Evolutionary conservation across 2,888 invertebrate species (phyloP), one percentile per base, ranked within the genome.

Genomic region (Lepidonotus clava): DNA sequence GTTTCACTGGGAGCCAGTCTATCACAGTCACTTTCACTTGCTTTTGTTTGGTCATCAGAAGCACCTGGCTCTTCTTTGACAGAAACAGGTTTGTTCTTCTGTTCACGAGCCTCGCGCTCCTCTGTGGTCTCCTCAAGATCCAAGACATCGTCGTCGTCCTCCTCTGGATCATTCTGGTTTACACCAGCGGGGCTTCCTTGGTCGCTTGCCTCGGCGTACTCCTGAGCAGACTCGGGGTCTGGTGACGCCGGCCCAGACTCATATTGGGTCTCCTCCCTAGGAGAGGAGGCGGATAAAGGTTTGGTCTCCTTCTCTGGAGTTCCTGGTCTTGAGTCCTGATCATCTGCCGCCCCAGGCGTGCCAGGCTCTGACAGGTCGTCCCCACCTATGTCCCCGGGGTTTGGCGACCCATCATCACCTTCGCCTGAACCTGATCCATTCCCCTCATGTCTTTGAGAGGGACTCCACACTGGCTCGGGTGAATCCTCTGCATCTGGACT

Each of bases 111-210:
- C 56, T 53, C 14, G 6, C n/a, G 24, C 21, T 53, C 53, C 34
- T 56, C 61, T 2, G 28, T 18, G 18, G 56, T 61, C 34, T 84
- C 84, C 24, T 53, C 61, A 14, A 84, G 84, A 32, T 84, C 56
- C 11, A 84, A 34, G n/a, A n/a, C n/a, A n/a, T 84, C 38, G 32
- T 84, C 84, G 24, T 83, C 83, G 18, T 83, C 83, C 14, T 80
- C 80, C 21, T 80, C 80, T 18, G 28, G 76, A n/a, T n/a, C n/a
- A n/a, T n/a, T n/a, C n/a, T n/a, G n/a, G n/a, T n/a, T n/a, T 5
- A 2, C 28, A 1, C 51, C 80, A 46, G 28, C 32, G 46, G 46
- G 41, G 46, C 71, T 71, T 6, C 8, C 67, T 18, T 38, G 71
- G 36, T 71, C 71, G n/a, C 36, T 71, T 18, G 71, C 38, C 1